Conservation (phyloP, 2,113 vertebrate genomes). For the Rhinopomastus cyanomelas region DNA sequence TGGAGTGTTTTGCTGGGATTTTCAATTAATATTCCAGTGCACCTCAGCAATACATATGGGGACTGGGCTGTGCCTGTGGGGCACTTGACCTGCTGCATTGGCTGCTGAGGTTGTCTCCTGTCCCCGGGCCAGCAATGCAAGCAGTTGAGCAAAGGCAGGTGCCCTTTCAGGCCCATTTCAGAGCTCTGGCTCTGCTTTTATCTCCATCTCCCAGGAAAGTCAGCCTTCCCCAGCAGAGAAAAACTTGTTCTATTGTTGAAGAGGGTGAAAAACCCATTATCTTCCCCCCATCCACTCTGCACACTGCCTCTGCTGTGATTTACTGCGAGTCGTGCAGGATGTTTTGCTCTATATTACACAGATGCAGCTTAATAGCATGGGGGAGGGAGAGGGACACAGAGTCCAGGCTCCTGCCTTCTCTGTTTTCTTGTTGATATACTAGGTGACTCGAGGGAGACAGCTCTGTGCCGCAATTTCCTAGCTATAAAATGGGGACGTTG, state of each 20-base stretch:
- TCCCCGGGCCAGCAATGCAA: neutral
- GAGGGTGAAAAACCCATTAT: constrained; percentile 65
- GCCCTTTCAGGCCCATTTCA: neutral
- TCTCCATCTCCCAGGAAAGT: constrained; percentile 12
- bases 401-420: constrained; percentile 57
- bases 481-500: neutral
- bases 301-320: constrained; percentile 56
- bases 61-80: neutral
- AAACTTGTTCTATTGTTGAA: constrained; percentile 64
- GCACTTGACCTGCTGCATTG: neutral
- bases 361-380: constrained; percentile 68
- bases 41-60: neutral
- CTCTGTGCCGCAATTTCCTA: constrained; percentile 42
- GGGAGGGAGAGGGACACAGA: constrained; percentile 61
- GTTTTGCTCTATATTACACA: constrained; percentile 66
- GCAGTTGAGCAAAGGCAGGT: neutral
- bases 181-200: constrained; percentile 40
- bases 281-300: constrained; percentile 52
- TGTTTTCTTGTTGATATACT: constrained; percentile 58
- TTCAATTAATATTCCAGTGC: constrained; percentile 51
- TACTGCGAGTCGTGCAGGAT: constrained; percentile 59
- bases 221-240: constrained; percentile 32
- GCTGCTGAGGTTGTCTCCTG: neutral
- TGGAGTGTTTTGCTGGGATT: constrained; percentile 49
- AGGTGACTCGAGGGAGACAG: constrained; percentile 54